Percentiles rank a stretch among this genome's conserved stretches.
phyloP scores from a whole-genome alignment of 2,888 invertebrate genomes.

The Terebella lapidaria region DNA sequence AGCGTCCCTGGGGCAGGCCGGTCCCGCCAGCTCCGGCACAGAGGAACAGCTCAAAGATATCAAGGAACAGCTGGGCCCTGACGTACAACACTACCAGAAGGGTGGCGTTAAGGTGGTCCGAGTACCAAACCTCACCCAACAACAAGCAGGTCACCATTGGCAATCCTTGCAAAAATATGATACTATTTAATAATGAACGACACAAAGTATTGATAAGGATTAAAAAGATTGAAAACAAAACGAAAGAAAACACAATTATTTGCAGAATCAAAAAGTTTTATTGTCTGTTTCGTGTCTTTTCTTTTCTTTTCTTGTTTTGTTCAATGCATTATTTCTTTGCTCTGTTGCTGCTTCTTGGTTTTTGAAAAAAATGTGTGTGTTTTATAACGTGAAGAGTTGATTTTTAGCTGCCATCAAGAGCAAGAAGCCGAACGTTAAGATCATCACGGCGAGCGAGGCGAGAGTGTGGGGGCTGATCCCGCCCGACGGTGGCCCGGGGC shows the following conservation, averaged over 20 bases:
- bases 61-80: too few relatives aligned
- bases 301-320: neutral
- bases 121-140: slow-evolving; percentile 4
- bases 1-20: too few relatives aligned
- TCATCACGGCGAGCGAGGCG: neutral
- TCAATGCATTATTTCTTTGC: too few relatives aligned
- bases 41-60: too few relatives aligned
- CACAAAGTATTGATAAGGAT: too few relatives aligned
- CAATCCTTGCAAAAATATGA: neutral
- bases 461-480: neutral
- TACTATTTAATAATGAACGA: too few relatives aligned
- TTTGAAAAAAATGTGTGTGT: neutral
- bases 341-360: neutral
- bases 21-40: too few relatives aligned
- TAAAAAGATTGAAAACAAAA: too few relatives aligned
- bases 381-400: too few relatives aligned
- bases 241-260: too few relatives aligned
- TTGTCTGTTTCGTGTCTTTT: too few relatives aligned
- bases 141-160: slow-evolving; percentile 8
- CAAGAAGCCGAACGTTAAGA: neutral
- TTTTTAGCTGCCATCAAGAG: neutral
- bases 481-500: neutral
- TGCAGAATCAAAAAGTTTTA: too few relatives aligned
- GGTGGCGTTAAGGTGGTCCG: slow-evolving; percentile 1
- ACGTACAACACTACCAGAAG: neutral